phyloP scores from a whole-genome alignment of 37 sponge, comb jelly and placozoan species.

The Bolinopsis microptera region DNA sequence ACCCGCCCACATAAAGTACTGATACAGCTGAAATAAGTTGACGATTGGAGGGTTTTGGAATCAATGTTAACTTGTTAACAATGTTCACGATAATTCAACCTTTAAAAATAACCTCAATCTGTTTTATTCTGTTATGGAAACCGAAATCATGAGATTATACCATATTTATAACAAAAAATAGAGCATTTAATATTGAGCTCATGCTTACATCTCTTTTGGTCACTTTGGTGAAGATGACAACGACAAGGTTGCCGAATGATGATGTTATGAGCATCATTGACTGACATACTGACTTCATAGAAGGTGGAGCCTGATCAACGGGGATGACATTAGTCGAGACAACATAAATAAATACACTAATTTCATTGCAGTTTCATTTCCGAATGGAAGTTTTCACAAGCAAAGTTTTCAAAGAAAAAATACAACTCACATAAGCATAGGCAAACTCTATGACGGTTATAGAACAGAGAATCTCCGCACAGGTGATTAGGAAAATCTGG shows the following conservation, averaged over 20 bases:
- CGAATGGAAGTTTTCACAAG: no score
- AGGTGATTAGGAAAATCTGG: constrained; percentile 89
- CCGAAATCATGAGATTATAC: no score
- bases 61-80: no score
- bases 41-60: neutral
- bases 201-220: neutral
- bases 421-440: constrained; percentile 82
- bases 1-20: neutral
- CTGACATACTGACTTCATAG: constrained; percentile 95
- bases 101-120: no score
- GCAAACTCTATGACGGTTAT: constrained; percentile 96
- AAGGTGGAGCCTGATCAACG: constrained; percentile 79
- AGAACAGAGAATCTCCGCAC: constrained; percentile 95
- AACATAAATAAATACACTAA: no score
- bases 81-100: no score
- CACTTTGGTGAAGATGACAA: constrained; percentile 83
- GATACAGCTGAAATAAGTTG: neutral
- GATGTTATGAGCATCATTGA: constrained; percentile 91
- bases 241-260: constrained; percentile 92
- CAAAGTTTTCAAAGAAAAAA: no score
- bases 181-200: no score
- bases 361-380: no score
- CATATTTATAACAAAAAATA: no score
- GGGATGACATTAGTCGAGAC: no score
- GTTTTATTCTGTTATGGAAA: no score